Percentiles rank a stretch among this genome's conserved stretches.
Conservation (phyloP, 2,797 vertebrate genomes). For the Sebastolobus altivelis region DNA sequence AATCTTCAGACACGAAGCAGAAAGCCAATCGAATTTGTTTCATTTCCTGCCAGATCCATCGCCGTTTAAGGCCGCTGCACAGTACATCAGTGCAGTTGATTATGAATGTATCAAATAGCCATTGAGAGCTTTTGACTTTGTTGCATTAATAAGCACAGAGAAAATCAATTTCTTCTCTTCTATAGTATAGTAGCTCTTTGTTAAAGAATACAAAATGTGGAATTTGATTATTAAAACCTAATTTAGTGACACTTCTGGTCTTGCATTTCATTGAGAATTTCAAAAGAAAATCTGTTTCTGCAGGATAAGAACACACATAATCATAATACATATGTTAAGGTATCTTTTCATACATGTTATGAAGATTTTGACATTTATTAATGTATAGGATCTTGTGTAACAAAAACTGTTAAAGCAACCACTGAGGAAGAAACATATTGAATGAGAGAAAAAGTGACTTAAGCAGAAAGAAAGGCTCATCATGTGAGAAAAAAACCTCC, state of each 20-base stretch:
- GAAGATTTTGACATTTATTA: too few species aligned
- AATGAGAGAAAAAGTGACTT: background rate
- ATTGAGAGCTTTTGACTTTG: slow-evolving; percentile 72
- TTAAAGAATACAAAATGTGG: slow-evolving; percentile 49
- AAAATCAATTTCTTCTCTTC: slow-evolving; percentile 61
- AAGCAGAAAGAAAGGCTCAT: background rate
- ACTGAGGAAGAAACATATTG: background rate
- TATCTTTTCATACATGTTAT: background rate
- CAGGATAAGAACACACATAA: background rate
- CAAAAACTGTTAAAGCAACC: background rate
- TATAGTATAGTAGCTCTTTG: slow-evolving; percentile 28
- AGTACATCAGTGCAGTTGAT: slow-evolving; percentile 78
- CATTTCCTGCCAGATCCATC: slow-evolving; percentile 78
- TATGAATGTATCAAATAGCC: slow-evolving; percentile 77
- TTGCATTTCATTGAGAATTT: slow-evolving; percentile 39
- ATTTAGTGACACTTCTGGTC: slow-evolving; percentile 42
- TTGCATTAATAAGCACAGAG: slow-evolving; percentile 64
- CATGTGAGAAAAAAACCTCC: background rate
- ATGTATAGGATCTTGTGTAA: background rate
- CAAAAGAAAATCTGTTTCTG: slow-evolving; percentile 9
- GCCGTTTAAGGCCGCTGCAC: slow-evolving; percentile 57
- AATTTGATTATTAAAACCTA: slow-evolving; percentile 62
- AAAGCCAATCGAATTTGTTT: slow-evolving; percentile 78
- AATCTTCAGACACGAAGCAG: slow-evolving; percentile 67
- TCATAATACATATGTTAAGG: background rate